Percentiles rank a stretch among this genome's conserved stretches.
These are phyloP conservation scores for Chlorodrepanis virens DNA, from an alignment of 2,113 vertebrate species.

Conservation along the genomic window DNA sequence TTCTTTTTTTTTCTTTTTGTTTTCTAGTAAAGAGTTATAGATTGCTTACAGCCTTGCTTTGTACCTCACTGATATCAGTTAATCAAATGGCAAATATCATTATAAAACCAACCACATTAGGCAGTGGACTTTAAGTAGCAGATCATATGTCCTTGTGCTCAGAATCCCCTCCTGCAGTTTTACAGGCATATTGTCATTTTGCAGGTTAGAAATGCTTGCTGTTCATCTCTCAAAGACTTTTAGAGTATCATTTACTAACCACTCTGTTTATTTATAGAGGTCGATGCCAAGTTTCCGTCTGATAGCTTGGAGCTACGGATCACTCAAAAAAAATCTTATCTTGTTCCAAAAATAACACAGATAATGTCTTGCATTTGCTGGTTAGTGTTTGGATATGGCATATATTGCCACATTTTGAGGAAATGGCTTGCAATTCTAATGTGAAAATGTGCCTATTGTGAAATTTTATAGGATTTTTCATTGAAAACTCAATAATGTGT, in stretches of 20 bases:
- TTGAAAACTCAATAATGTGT: neutral
- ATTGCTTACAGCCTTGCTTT: neutral
- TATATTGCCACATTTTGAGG: neutral
- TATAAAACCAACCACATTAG: neutral
- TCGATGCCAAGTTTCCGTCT: neutral
- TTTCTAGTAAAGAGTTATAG: neutral
- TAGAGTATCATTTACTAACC: neutral
- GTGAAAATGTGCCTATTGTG: neutral
- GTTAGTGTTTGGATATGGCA: neutral
- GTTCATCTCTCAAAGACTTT: neutral
- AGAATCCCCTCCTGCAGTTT: neutral
- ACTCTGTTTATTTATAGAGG: neutral
- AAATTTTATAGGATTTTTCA: neutral
- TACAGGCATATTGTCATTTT: neutral
- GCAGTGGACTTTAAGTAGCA: neutral
- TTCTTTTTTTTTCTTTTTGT: neutral
- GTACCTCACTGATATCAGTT: neutral
- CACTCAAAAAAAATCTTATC: slow-evolving; percentile 10
- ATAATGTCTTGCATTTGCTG: neutral
- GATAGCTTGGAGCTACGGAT: neutral
- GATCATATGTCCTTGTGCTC: neutral
- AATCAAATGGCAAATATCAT: neutral
- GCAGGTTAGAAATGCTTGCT: neutral
- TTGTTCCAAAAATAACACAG: slow-evolving; percentile 34
- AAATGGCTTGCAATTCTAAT: neutral